Percentiles rank a stretch among this genome's conserved stretches.
phyloP scores from a whole-genome alignment of 2,888 invertebrate genomes.

The Pterostichus madidus region DNA sequence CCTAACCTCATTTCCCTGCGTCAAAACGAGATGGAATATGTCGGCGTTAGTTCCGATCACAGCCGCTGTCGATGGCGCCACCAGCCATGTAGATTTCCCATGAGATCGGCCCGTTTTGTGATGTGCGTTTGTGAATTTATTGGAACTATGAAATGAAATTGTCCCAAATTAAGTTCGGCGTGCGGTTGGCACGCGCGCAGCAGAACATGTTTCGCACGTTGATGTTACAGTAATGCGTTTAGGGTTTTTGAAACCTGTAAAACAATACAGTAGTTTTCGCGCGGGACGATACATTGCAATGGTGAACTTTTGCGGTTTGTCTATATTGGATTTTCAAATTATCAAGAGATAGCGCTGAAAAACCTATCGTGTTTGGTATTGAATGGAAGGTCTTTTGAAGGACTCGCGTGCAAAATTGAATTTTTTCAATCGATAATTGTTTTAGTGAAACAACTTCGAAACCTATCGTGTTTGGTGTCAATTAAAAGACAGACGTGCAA shows the following conservation, averaged over 20 bases:
- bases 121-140: slow-evolving; percentile 55
- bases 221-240: slow-evolving; percentile 37
- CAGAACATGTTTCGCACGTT: slow-evolving; percentile 50
- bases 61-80: slow-evolving; percentile 34
- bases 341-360: no score
- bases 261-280: slow-evolving; percentile 22
- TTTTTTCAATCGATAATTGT: no score
- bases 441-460: no score
- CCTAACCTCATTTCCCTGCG: background rate
- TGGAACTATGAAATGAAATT: slow-evolving; percentile 61
- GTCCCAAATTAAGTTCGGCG: slow-evolving; percentile 59
- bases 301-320: slow-evolving; percentile 27
- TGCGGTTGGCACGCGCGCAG: slow-evolving; percentile 39
- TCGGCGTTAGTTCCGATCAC: slow-evolving; percentile 34
- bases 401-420: no score
- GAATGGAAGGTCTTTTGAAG: no score
- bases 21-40: background rate
- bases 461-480: no score
- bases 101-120: slow-evolving; percentile 36
- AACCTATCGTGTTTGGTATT: no score
- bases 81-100: slow-evolving; percentile 47
- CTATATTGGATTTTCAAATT: background rate
- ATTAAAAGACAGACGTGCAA: no score
- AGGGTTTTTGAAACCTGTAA: slow-evolving; percentile 38
- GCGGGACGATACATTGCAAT: slow-evolving; percentile 20